Base-by-base conservation (phyloP, 2,113 vertebrate genomes). In the Heterochromis multidens region DNA sequence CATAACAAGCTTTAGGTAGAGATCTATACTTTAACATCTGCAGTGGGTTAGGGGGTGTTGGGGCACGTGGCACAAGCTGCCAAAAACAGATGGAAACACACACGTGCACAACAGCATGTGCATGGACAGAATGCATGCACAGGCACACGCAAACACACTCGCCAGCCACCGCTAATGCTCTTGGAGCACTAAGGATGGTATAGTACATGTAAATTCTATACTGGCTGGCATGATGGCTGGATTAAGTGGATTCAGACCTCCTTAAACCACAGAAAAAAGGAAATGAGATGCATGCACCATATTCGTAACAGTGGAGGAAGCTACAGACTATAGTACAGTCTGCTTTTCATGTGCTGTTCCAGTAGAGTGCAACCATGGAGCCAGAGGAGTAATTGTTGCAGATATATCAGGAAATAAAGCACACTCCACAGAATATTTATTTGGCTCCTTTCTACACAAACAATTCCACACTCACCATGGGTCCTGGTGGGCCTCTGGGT, bases 401-500 rank as follows among this genome's bases (percentile, higher is more conserved):
- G 62, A 92, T 91, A 82, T 72, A 83, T 89, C 81, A 87, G 79
- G 80, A 88, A 90, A 70, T 61, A 76, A 83, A 90, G 60, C 61
- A 57, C 21, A 27, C 81, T 78, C 40, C 19, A 11, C 80, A 52
- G 57, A n/a, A 83, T 86, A 91, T 82, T 87, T 80, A 83, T 82
- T 88, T 88, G 59, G 77, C 67, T 70, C 13, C 62, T 29, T 72
- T 70, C 14, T 80, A 61, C 31, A 77, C 65, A 90, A 82, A 77
- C 43, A 82, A 60, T 86, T 54, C 91, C 43, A 88, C 83, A 96
- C 95, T 97, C 96, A 99, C 99, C 96, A 97, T 96, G 88, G 97
- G 97, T 85, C 99, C 99, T 63, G 97, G 91, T 63, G 98, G 97
- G 43, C 99, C 99, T 96, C 98, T 97, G 52, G 99, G 99, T 96